Evolutionary conservation across 2,113 vertebrate species (phyloP).

Genomic region (Macquaria ambigua): DNA sequence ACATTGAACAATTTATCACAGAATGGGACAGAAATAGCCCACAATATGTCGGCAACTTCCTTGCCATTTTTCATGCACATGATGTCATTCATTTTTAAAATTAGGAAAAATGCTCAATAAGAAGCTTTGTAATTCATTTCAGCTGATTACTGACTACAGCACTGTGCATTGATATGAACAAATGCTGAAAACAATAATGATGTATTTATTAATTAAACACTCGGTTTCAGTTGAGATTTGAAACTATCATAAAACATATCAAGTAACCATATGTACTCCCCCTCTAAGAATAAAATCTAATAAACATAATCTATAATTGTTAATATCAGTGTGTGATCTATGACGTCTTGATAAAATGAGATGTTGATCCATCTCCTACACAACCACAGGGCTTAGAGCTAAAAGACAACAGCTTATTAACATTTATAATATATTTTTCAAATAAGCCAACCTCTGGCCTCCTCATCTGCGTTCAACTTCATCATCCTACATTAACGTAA

Average conservation of each 20-base stretch:
- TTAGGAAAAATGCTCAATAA: conserved; percentile 19
- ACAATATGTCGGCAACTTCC: conserved; percentile 57
- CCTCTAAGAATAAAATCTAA: conserved; percentile 11
- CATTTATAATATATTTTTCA: conserved; percentile 50
- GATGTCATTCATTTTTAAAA: conserved; percentile 46
- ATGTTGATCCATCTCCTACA: conserved; percentile 41
- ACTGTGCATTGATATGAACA: background rate
- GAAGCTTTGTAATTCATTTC: conserved; percentile 22
- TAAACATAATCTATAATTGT: conserved; percentile 34
- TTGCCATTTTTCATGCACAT: conserved; percentile 40
- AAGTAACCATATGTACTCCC: background rate
- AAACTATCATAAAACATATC: conserved; percentile 35
- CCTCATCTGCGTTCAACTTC: conserved; percentile 32
- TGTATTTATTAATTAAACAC: conserved; percentile 18
- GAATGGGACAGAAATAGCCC: conserved; percentile 58
- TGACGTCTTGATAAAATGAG: conserved; percentile 20
- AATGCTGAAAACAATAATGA: background rate
- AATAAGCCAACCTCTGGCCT: conserved; percentile 46
- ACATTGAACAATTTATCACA: conserved; percentile 67
- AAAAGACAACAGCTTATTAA: conserved; percentile 57
- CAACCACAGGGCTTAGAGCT: conserved; percentile 14
- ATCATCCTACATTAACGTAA: conserved; percentile 36
- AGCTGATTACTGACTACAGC: conserved; percentile 19
- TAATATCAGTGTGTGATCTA: conserved; percentile 38
- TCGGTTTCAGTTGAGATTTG: conserved; percentile 16